Evolutionary conservation across 2,888 invertebrate species (phyloP).

Genomic region (Argyresthia albistria): DNA sequence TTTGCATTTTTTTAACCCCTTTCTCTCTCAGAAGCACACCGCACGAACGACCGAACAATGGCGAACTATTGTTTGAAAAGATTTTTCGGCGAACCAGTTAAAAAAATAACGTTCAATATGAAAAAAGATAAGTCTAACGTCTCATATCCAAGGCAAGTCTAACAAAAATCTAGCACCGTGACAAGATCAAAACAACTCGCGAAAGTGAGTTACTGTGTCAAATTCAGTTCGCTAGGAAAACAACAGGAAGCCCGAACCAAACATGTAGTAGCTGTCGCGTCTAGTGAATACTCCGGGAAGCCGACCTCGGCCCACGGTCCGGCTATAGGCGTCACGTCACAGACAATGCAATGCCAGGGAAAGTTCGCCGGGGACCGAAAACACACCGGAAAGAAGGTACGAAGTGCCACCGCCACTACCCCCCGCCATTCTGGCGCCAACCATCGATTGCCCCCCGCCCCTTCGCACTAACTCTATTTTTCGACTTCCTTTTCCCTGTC

Average conservation of each 20-base stretch:
- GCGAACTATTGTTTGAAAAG: no score
- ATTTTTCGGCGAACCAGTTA: no score
- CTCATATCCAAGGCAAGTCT: no score
- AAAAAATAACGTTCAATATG: no score
- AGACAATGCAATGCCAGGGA: constrained; percentile 12
- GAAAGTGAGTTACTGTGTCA: no score
- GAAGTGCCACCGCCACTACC: constrained; percentile 17
- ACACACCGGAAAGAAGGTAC: constrained; percentile 23
- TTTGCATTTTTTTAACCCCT: no score
- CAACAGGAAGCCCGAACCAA: constrained; percentile 1
- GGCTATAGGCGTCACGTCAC: constrained; percentile 16
- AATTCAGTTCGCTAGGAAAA: no score
- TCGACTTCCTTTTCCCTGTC: constrained; percentile 46
- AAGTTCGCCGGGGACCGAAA: constrained; percentile 22
- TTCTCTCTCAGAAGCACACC: no score
- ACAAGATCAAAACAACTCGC: no score
- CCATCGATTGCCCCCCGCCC: constrained; percentile 36
- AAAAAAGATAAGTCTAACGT: no score
- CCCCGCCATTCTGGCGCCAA: constrained; percentile 38
- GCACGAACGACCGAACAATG: no score
- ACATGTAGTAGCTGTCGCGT: constrained; percentile 12
- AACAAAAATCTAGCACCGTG: no score
- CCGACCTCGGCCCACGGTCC: constrained; percentile 11
- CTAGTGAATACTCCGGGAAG: constrained; percentile 7
- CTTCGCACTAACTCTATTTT: constrained; percentile 48